These are phyloP conservation scores for Serripes groenlandicus DNA, from an alignment of 2,888 invertebrate genomes.

Conservation along the genomic window DNA sequence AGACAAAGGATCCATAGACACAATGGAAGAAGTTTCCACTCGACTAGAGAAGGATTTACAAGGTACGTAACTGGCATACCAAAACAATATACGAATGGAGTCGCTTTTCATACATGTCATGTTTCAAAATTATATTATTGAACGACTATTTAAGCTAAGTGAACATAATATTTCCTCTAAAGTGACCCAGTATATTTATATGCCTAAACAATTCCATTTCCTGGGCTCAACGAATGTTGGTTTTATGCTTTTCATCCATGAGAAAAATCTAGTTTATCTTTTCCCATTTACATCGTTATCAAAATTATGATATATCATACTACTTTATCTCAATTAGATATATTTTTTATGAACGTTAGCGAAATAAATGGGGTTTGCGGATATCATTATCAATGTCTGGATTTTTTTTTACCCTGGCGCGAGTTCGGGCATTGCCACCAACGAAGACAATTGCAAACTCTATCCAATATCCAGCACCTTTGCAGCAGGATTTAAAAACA, in stretches of 20 bases:
- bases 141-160: neutral
- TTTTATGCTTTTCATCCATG: neutral
- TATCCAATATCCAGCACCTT: neutral
- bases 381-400: no score
- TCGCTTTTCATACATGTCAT: neutral
- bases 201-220: no score
- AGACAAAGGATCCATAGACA: conserved; percentile 60
- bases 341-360: neutral
- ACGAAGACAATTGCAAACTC: neutral
- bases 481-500: neutral
- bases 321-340: conserved; percentile 1
- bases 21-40: conserved; percentile 58
- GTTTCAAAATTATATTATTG: neutral
- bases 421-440: no score
- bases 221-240: no score
- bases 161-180: neutral
- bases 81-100: neutral
- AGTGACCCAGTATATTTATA: neutral
- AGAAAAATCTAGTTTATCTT: neutral
- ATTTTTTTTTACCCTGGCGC: no score
- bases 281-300: conserved; percentile 1
- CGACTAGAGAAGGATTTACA: conserved; percentile 56
- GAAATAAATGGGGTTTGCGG: no score
- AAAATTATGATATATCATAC: neutral
- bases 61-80: conserved; percentile 32